Conservation (phyloP, 2,888 invertebrate genomes). For the Troides aeacus region DNA sequence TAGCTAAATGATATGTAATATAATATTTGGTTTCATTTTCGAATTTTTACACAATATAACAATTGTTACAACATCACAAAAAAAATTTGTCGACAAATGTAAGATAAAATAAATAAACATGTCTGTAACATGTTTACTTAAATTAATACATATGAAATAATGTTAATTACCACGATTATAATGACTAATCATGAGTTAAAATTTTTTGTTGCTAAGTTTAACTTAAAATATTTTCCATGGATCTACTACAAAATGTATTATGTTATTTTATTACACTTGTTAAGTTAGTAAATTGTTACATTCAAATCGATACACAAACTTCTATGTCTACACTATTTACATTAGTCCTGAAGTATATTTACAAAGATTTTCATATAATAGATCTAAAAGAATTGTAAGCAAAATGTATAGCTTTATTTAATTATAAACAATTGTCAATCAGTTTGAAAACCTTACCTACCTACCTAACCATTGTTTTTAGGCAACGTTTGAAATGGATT, state of each 20-base stretch:
- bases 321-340: not conserved
- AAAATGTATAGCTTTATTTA: not conserved
- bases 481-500: too few relatives aligned
- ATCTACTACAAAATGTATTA: not conserved
- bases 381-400: not conserved
- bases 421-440: not conserved
- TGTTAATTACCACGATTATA: not conserved
- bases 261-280: not conserved
- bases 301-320: not conserved
- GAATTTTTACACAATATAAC: not conserved
- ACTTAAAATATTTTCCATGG: not conserved
- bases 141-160: not conserved
- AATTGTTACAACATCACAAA: too few relatives aligned
- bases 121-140: not conserved
- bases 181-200: not conserved
- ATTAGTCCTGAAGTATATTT: not conserved
- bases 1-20: not conserved
- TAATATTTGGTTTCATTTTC: conserved; percentile 4
- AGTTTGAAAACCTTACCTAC: not conserved
- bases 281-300: not conserved
- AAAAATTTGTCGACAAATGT: too few relatives aligned
- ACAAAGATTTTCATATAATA: not conserved
- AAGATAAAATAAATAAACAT: too few relatives aligned
- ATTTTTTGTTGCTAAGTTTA: not conserved
- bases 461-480: too few relatives aligned